Evolutionary conservation across 2,888 invertebrate genomes (phyloP), one percentile per base, ranked within the genome.

Genomic region (Eristalis arbustorum): DNA sequence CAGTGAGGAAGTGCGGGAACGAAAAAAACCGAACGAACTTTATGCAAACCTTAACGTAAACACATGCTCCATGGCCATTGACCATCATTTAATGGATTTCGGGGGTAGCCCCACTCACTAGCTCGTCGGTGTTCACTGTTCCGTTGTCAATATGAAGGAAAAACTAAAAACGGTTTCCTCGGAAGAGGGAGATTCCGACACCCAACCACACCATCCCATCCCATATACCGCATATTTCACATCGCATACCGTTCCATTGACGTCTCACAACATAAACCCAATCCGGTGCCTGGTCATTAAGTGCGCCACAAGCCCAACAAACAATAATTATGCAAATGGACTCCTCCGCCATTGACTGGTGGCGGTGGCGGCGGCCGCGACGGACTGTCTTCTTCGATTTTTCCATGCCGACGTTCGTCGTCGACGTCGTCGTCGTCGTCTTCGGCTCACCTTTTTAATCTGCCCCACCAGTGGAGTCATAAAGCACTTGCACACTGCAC

Each of bases 261-360:
- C 83, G 87, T 87, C 83, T 87, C 87, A 87, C 87, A 83, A 87
- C 87, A 87, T 87, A 87, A 87, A 87, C 75, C 74, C 87, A 87
- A 83, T 83, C 74, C 83, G 87, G 83, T 87, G 87, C 83, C 63
- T 83, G 83, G 80, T 83, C 87, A 87, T 87, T 87, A 87, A 87
- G 87, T 87, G 78, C 87, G 87, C 87, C 87, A 87, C 87, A 87
- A 87, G 78, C 78, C 87, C 78, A 83, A 79, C 87, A 87, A 87
- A 87, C 83, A 79, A 87, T 87, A 87, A 87, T 87, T 87, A 87
- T 87, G 87, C 87, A 87, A 87, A 87, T 87, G 72, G 67, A 74
- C 78, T 67, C 67, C 61, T 25, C 62, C 49, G 3, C 40, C 63
- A 63, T 37, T 34, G 22, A 18, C 49, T 31, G 31, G 31, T 1